Percentiles rank a stretch among this genome's conserved stretches.
Evolutionary conservation across 2,113 vertebrate species (phyloP).

Genomic region (Mus pahari): DNA sequence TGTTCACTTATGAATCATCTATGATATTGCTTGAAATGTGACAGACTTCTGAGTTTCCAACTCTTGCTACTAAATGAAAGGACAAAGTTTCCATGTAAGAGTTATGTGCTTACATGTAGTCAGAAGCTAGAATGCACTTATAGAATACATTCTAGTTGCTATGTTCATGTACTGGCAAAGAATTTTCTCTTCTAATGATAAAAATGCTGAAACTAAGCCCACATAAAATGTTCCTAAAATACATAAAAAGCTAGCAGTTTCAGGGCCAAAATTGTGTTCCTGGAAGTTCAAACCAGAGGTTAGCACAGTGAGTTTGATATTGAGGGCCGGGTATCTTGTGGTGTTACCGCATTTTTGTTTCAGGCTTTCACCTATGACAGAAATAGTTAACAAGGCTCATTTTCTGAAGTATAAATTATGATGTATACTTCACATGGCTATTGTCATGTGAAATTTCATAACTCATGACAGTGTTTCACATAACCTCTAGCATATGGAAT

Average conservation of each 20-base stretch:
- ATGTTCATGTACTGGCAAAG: background rate
- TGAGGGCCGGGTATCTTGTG: background rate
- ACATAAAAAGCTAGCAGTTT: background rate
- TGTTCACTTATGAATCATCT: background rate
- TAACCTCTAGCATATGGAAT: background rate
- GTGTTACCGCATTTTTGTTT: background rate
- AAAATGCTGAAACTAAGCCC: background rate
- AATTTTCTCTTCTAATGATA: background rate
- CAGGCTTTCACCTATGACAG: background rate
- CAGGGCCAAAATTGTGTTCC: background rate
- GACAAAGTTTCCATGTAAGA: background rate
- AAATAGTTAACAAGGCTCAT: background rate
- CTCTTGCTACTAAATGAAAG: background rate
- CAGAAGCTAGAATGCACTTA: background rate
- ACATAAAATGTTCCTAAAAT: background rate
- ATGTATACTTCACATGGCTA: background rate
- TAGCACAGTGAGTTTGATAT: slow-evolving; percentile 1
- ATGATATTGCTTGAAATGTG: background rate
- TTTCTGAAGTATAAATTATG: background rate
- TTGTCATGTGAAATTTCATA: background rate
- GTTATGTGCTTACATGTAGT: background rate
- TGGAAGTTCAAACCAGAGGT: background rate
- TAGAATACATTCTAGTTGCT: background rate
- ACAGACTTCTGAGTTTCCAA: background rate
- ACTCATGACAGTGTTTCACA: background rate